These are phyloP conservation scores for Harpagus bidentatus DNA, from an alignment of 2,113 vertebrate species.

Conservation along the genomic window DNA sequence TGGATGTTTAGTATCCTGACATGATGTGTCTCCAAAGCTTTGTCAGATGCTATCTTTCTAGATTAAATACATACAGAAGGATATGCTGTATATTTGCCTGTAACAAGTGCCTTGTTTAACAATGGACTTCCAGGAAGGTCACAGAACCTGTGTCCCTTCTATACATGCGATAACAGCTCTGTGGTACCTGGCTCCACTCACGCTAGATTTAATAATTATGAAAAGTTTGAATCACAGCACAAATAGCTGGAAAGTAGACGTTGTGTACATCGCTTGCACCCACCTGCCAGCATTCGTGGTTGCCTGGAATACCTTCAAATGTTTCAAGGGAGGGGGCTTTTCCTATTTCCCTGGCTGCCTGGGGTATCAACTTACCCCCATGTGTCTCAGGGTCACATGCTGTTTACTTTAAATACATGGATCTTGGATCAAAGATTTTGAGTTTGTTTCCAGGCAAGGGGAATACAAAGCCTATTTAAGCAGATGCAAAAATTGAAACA, in stretches of 20 bases:
- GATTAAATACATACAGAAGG: constrained; percentile 40
- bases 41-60: constrained; percentile 54
- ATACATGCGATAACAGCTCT: fast-evolving
- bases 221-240: not conserved
- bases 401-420: not conserved
- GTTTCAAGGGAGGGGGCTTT: not conserved
- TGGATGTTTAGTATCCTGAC: constrained; percentile 39
- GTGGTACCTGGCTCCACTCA: not conserved
- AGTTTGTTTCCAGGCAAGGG: not conserved
- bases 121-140: constrained; percentile 15
- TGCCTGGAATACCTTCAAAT: not conserved
- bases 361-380: not conserved
- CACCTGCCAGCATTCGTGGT: not conserved
- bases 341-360: not conserved
- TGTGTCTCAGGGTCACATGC: not conserved
- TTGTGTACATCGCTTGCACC: not conserved
- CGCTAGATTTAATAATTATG: not conserved
- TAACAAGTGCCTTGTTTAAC: not conserved
- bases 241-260: not conserved
- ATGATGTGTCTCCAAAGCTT: constrained; percentile 49
- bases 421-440: not conserved
- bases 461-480: constrained; percentile 5
- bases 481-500: constrained; percentile 16
- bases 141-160: not conserved
- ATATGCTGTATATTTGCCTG: not conserved